Conservation (phyloP, 2,113 vertebrate species). For the Trogon surrucura region DNA sequence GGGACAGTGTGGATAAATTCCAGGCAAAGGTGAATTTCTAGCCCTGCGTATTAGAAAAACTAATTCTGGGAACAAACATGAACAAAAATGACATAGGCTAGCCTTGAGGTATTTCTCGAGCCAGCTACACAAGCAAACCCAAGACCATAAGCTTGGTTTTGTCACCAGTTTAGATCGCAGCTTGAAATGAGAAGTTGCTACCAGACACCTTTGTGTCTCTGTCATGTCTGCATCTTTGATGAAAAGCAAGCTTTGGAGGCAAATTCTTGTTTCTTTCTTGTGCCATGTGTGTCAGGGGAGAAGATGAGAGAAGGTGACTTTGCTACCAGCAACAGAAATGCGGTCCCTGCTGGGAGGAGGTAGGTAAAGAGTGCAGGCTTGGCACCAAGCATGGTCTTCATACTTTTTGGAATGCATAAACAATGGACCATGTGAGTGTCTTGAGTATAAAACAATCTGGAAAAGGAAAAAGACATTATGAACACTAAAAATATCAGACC, state of each 20-base stretch:
- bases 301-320: neutral
- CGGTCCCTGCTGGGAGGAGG: neutral
- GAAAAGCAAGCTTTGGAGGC: neutral
- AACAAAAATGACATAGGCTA: neutral
- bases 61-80: neutral
- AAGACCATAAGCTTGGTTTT: neutral
- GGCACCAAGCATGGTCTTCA: neutral
- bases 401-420: neutral
- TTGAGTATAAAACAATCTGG: neutral
- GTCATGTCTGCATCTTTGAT: neutral
- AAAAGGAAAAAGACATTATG: neutral
- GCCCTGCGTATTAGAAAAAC: neutral
- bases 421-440: accelerated
- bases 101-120: neutral
- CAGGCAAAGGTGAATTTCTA: neutral
- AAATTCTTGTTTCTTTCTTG: neutral
- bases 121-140: accelerated
- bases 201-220: neutral
- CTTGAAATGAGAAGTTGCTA: neutral
- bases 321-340: neutral
- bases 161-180: neutral
- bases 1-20: neutral
- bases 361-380: accelerated
- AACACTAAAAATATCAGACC: neutral
- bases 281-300: neutral